A percentile compares a stretch with the other conserved stretches of the same genome.
Conservation (phyloP, 1,140 invertebrate genomes). For the Dendrolimus kikuchii region DNA sequence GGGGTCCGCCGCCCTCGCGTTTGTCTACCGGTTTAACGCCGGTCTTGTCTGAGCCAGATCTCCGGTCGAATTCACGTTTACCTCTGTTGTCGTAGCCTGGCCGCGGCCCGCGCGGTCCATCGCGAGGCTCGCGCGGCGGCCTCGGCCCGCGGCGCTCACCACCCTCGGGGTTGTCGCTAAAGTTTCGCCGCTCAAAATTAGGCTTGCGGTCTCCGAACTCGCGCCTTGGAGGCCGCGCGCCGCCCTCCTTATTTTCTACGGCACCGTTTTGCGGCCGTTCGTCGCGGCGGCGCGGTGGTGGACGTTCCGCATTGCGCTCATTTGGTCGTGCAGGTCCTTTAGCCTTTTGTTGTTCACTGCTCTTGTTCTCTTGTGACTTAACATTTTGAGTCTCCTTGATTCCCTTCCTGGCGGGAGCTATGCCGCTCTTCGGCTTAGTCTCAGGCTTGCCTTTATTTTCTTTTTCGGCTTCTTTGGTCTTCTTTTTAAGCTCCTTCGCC, state of each 20-base stretch:
- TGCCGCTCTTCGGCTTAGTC: slow-evolving; percentile 71
- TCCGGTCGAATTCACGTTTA: slow-evolving; percentile 94
- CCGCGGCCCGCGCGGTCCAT: slow-evolving; percentile 65
- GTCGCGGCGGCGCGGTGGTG: slow-evolving; percentile 55
- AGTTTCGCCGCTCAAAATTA: slow-evolving; percentile 57
- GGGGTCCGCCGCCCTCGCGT: slow-evolving; percentile 92
- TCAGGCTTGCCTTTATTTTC: slow-evolving; percentile 85
- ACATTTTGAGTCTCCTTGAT: slow-evolving; percentile 81
- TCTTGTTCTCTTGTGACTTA: slow-evolving; percentile 77
- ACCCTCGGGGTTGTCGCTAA: slow-evolving; percentile 67
- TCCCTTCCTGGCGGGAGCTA: slow-evolving; percentile 72
- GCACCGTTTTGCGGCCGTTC: slow-evolving; percentile 59
- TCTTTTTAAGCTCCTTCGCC: slow-evolving; percentile 87
- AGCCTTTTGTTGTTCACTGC: slow-evolving; percentile 75
- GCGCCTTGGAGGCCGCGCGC: slow-evolving; percentile 49
- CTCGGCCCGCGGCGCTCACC: slow-evolving; percentile 63
- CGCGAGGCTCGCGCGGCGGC: slow-evolving; percentile 62
- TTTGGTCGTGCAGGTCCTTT: slow-evolving; percentile 52
- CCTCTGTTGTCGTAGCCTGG: slow-evolving; percentile 79
- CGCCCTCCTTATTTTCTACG: slow-evolving; percentile 58
- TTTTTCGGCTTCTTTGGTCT: slow-evolving; percentile 87
- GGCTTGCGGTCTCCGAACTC: slow-evolving; percentile 74
- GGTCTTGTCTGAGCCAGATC: slow-evolving; percentile 95
- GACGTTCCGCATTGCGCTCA: slow-evolving; percentile 54
- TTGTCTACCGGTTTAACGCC: slow-evolving; percentile 96